Evolutionary conservation across 2,113 vertebrate species (phyloP).

Genomic region (Gobio gobio): DNA sequence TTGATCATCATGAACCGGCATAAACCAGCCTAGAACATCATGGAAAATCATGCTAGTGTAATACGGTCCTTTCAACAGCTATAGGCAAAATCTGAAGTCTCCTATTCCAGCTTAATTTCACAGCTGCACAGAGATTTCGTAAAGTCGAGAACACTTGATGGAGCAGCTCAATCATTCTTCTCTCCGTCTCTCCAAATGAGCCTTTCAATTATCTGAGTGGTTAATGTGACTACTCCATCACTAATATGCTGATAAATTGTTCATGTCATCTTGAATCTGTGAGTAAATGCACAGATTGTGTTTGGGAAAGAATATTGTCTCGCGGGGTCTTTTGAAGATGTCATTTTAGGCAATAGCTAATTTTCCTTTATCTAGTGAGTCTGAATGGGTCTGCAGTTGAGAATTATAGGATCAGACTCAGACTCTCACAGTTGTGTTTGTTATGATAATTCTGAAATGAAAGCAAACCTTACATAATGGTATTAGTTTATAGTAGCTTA

Average conservation of each 20-base stretch:
- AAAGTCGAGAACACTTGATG: background rate
- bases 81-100: background rate
- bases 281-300: background rate
- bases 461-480: background rate
- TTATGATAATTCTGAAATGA: background rate
- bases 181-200: background rate
- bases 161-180: background rate
- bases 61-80: background rate
- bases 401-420: background rate
- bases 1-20: background rate
- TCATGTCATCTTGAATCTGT: slow-evolving; percentile 1
- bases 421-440: background rate
- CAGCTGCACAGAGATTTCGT: slow-evolving; percentile 1
- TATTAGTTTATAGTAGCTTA: background rate
- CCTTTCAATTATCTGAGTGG: slow-evolving; percentile 10
- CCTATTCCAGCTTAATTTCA: background rate
- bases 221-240: slow-evolving; percentile 12
- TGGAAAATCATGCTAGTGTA: background rate
- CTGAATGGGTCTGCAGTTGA: background rate
- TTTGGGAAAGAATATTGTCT: background rate
- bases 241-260: slow-evolving; percentile 25
- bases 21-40: background rate
- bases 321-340: background rate
- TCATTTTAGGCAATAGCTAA: slow-evolving; percentile 4
- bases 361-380: slow-evolving; percentile 22